Percentiles rank a stretch among this genome's conserved stretches.
These are phyloP conservation scores for Corythaixoides concolor DNA, from an alignment of 2,113 vertebrate genomes.

Conservation along the genomic window DNA sequence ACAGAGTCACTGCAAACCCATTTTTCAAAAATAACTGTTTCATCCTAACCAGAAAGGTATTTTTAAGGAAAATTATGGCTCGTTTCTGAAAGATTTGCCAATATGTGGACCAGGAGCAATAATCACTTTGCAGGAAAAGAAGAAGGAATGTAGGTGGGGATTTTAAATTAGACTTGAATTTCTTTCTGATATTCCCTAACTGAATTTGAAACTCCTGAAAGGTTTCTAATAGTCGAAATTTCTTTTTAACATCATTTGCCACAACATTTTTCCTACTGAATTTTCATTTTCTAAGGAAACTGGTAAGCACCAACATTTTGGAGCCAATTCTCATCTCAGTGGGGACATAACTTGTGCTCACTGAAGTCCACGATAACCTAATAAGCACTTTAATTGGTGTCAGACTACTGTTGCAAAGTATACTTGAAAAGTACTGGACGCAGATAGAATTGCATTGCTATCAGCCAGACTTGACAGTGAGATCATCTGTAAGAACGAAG, in stretches of 20 bases:
- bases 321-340: not conserved
- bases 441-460: not conserved
- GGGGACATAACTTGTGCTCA: not conserved
- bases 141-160: not conserved
- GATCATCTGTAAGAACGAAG: not conserved
- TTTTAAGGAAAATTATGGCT: constrained; percentile 10
- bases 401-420: not conserved
- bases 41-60: not conserved
- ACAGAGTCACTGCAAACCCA: not conserved
- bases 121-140: not conserved
- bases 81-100: not conserved
- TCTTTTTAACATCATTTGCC: not conserved
- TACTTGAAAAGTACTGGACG: not conserved
- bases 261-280: not conserved
- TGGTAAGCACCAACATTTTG: not conserved
- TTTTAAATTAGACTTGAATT: constrained; percentile 25
- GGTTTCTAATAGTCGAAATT: not conserved
- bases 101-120: not conserved
- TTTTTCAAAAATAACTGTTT: not conserved
- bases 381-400: not conserved
- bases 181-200: not conserved
- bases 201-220: constrained; percentile 2
- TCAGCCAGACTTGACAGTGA: not conserved
- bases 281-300: constrained; percentile 6
- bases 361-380: not conserved